Evolutionary conservation across 1,140 invertebrate genomes (phyloP), one percentile per base, ranked within the genome.

Genomic region (Theocolax elegans): DNA sequence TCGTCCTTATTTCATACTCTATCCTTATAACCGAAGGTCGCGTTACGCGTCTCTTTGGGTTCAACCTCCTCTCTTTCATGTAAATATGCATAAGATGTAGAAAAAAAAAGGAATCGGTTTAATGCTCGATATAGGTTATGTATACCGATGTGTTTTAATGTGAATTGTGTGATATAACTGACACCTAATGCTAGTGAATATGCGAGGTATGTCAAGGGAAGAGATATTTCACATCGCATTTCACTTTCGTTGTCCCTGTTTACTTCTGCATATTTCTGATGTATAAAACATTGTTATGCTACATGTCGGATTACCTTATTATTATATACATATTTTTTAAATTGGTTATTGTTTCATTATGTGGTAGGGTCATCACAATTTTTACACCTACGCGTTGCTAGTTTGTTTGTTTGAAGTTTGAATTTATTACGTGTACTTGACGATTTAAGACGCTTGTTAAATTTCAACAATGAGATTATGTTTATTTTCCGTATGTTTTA

Each of bases 21-120:
- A 58, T 67, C 42, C 65, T 58, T 44, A 40, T 67, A 67, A 59
- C 15, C 35, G 65, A 65, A 66, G 64, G 64, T 65, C 38, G 17
- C 19, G 31, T 65, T 56, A 17, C 17, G 63, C 2, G 17, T 44
- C 17, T 42, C 15, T 66, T 44, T 21, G 15, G 64, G 23, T 29
- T 46, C 21, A 15, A 19, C 21, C 53, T 23, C 38, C 25, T 17
- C 13, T 31, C 38, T 40, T n/a, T n/a, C n/a, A n/a, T n/a, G n/a
- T n/a, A 7, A 7, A 21, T 46, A n/a, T 13, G 44, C 27, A 44
- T 59, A 10, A 42, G 23, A 25, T n/a, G n/a, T n/a, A n/a, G n/a
- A n/a, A n/a, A n/a, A 7, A 13, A 25, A 23, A 19, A 51, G 19
- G 35, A 53, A 40, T 3, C 6, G 7, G 62, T 40, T 42, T 25